Base-by-base conservation (phyloP, 2,113 vertebrate species). In the Atractosteus spatula region DNA sequence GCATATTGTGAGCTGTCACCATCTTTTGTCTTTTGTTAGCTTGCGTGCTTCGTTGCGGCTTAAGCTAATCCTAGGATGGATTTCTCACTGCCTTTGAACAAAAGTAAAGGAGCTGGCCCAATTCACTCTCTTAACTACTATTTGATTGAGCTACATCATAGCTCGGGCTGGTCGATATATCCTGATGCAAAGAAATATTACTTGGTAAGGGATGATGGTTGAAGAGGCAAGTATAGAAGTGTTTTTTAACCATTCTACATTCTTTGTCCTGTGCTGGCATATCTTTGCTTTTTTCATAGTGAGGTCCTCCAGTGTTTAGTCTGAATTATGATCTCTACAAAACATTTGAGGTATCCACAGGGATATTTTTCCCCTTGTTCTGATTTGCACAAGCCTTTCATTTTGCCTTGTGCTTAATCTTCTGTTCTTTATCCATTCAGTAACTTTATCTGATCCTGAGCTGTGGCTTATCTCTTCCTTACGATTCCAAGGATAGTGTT, bases 371-470 rank as follows among this genome's bases (percentile, higher is more conserved):
- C 8, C 70, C 4, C 12, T 44, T 55, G 42, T 63, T 11, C n/a
- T 14, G 42, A 42, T 55, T 63, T n/a, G 16, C 42, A 45, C 59
- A 7, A 51, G 59, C 69, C 14, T 62, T 71, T 71, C 69, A 71
- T 62, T 71, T 62, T 47, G 4, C 41, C 41, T 43, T 55, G 47
- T 55, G 61, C 65, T 47, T 73, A 67, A 73, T 73, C 55, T 59
- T 55, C 64, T 14, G 17, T 63, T 68, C 66, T 51, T 73, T 42
- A 55, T 73, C 57, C 72, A 62, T 62, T 56, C 65, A 3, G 41
- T 29, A 41, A 41, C 55, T 62, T 67, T 74, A 63, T 68, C 66
- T 54, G 72, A 62, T 67, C 42, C 64, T 44, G 55, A 29, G 55
- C 55, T 8, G 14, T 3, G 17, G 8, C 54, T 54, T 29, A 14